phyloP scores from a whole-genome alignment of 2,797 vertebrate species.

The Oophaga sylvatica region DNA sequence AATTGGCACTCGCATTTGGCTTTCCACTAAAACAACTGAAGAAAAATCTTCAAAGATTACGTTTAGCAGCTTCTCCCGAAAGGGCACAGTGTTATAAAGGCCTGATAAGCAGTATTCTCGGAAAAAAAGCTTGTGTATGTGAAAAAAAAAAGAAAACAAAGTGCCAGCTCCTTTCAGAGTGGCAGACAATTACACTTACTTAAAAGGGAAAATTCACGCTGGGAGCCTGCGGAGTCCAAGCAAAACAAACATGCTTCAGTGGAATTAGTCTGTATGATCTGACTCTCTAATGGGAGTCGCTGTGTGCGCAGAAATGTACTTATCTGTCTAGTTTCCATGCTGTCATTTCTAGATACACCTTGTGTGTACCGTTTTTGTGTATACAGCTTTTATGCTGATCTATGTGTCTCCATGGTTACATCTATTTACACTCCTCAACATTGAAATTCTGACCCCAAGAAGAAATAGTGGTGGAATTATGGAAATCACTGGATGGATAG shows the following conservation, averaged over 20 bases:
- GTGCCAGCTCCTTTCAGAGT: constrained; percentile 40
- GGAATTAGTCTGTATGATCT: background rate
- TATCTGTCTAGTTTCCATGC: background rate
- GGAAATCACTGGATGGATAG: too few species aligned
- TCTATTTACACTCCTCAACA: too few species aligned
- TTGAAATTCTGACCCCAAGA: too few species aligned
- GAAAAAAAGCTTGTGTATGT: constrained; percentile 42
- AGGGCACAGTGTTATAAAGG: constrained; percentile 35
- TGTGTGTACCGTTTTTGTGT: too few species aligned
- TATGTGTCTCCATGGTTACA: background rate
- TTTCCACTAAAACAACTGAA: constrained; percentile 29
- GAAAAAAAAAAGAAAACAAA: constrained; percentile 25
- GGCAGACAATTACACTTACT: constrained; percentile 27
- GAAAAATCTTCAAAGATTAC: constrained; percentile 48
- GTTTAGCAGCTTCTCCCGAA: constrained; percentile 45
- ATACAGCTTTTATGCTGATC: too few species aligned
- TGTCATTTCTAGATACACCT: too few species aligned
- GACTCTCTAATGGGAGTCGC: background rate
- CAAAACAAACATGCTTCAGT: constrained; percentile 19
- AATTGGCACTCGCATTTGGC: constrained; percentile 40
- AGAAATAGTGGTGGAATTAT: background rate
- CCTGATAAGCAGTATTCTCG: constrained; percentile 14
- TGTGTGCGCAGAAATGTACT: background rate
- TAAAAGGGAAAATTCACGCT: constrained; percentile 29
- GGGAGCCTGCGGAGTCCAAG: constrained; percentile 10